Evolutionary conservation across 2,113 vertebrate species (phyloP), one percentile per base, ranked within the genome.

Genomic region (Cyanistes caeruleus): DNA sequence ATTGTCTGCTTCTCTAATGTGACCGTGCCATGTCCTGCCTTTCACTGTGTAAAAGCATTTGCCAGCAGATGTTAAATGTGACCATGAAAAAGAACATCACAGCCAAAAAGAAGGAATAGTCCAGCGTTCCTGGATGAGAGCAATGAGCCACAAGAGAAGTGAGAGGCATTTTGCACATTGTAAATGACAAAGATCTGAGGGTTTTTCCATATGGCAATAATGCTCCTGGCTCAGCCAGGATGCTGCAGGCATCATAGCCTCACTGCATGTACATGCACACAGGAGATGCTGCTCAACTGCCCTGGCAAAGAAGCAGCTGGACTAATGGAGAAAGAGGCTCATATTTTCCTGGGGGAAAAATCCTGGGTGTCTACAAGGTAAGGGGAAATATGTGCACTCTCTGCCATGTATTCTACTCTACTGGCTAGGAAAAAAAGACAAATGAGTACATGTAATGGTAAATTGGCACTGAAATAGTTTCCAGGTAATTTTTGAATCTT

Each of bases 41-140:
- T 93, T 93, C 93, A 64, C 75, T 91, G 37, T 79, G 91, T 77
- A 96, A 96, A 97, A 97, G 13, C 53, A 39, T 67, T 89, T 93
- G 91, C 53, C 62, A 91, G 85, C 33, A 82, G 37, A 87, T 48
- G 17, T 63, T 82, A 83, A 96, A 92, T 87, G 82, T 88, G 77
- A 60, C 83, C 49, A 55, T 25, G 82, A 74, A 60, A 96, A 30
- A 81, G 74, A 97, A 37, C 6, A 89, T 80, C 19, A 15, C 37
- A 51, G 43, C 23, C 2, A 30, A 73, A 46, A 70, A 52, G 89
- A 9, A 84, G 52, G 72, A 97, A 80, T 3, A 20, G 33, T 23
- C 6, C 43, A 31, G 6, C 46, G 76, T 59, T 56, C 35, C 65
- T 65, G 44, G 27, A 10, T 9, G 39, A 1, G 1, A 85, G 31